Conservation (phyloP, 2,113 vertebrate species). For the Neogobius melanostomus region DNA sequence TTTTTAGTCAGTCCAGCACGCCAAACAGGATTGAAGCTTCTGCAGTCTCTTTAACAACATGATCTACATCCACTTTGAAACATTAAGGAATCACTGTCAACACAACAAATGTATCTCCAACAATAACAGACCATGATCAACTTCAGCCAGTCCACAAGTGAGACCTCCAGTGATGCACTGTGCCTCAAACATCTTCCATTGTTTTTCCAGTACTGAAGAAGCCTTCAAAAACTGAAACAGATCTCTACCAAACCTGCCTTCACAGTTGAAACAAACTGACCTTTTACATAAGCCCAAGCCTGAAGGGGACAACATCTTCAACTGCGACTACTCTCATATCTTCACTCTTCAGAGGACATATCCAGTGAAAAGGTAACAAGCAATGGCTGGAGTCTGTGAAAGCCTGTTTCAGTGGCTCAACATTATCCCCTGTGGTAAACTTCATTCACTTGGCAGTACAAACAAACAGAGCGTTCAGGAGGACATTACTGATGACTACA, state of each 20-base stretch:
- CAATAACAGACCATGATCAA: background rate
- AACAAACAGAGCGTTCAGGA: background rate
- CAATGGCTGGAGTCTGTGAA: background rate
- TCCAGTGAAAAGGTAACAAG: background rate
- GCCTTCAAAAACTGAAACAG: background rate
- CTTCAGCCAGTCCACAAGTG: background rate
- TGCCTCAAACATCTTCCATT: constrained; percentile 7
- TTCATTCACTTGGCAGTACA: background rate
- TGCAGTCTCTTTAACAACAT: too few relatives aligned
- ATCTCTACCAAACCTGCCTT: background rate
- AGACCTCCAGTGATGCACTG: background rate
- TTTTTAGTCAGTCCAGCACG: too few relatives aligned
- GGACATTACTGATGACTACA: background rate
- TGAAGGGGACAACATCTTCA: background rate
- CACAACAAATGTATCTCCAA: background rate
- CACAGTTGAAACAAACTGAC: too few relatives aligned
- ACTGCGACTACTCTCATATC: background rate
- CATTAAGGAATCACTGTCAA: background rate
- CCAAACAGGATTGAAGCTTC: too few relatives aligned
- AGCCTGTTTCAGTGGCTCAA: background rate
- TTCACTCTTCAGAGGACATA: background rate
- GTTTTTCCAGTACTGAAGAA: constrained; percentile 5
- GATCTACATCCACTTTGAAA: background rate
- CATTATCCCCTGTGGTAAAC: background rate
- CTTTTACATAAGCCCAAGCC: background rate